phyloP scores from a whole-genome alignment of 2,797 vertebrate genomes.

The Epinephelus awoara region DNA sequence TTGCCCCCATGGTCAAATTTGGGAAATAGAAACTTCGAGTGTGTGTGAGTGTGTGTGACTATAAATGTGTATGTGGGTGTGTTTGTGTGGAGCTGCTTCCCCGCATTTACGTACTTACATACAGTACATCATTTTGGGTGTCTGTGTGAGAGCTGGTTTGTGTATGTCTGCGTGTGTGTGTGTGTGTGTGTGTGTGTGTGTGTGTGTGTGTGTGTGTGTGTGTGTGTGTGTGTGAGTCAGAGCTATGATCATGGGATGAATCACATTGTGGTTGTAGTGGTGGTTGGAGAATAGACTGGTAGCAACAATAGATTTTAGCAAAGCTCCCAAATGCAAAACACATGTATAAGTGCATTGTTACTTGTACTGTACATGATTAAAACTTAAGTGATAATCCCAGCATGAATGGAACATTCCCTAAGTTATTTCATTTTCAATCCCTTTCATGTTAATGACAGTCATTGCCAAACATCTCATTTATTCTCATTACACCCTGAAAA shows the following conservation, averaged over 20 bases:
- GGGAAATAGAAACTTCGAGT: too few relatives aligned
- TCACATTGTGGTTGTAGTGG: conserved; percentile 61
- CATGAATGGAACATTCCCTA: background rate
- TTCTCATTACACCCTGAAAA: conserved; percentile 17
- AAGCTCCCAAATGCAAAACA: conserved; percentile 64
- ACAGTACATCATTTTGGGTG: conserved; percentile 32
- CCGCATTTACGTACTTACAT: conserved; percentile 14
- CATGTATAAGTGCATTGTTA: conserved; percentile 20
- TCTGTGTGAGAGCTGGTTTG: conserved; percentile 9
- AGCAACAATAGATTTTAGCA: conserved; percentile 56
- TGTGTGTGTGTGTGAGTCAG: conserved; percentile 70
- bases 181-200: conserved; percentile 54
- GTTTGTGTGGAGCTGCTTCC: conserved; percentile 33
- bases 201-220: conserved; percentile 42
- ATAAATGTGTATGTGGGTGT: conserved; percentile 50
- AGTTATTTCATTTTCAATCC: conserved; percentile 10
- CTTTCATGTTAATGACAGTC: conserved; percentile 17
- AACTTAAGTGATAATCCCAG: conserved; percentile 17
- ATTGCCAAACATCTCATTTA: conserved; percentile 5
- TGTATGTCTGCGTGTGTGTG: conserved; percentile 7
- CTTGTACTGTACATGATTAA: conserved; percentile 24
- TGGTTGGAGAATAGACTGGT: conserved; percentile 48
- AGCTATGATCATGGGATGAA: conserved; percentile 70
- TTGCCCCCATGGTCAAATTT: too few relatives aligned
- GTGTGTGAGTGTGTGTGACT: background rate